Percentiles rank a stretch among this genome's conserved stretches.
Conservation (phyloP, 2,113 vertebrate species). For the Lycaon pictus region DNA sequence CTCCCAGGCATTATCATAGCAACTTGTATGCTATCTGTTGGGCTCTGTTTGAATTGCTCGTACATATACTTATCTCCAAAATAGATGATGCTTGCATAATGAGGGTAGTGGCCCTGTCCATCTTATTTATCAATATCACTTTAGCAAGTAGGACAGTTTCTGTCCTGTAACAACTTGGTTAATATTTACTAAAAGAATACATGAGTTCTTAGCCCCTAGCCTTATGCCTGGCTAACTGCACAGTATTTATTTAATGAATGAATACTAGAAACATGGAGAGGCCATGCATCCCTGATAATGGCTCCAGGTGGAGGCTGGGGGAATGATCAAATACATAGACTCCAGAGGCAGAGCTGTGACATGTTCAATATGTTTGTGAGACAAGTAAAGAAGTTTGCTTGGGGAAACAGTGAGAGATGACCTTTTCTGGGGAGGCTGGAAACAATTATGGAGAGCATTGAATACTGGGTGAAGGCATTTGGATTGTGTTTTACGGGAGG, state of each 20-base stretch:
- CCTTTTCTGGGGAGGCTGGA: background rate
- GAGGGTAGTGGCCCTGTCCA: accelerated
- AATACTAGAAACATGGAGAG: background rate
- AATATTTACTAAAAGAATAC: background rate
- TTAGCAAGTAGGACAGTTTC: background rate
- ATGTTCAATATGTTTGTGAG: accelerated
- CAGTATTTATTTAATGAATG: background rate
- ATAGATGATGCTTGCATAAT: background rate
- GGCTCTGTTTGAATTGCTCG: background rate
- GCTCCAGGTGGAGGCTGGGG: background rate
- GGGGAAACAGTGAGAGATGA: background rate
- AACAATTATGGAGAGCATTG: background rate
- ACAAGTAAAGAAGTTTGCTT: background rate
- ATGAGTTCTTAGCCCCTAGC: background rate
- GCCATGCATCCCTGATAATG: background rate
- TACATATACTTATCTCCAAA: background rate
- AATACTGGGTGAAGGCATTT: background rate
- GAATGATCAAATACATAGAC: background rate
- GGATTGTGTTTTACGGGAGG: background rate
- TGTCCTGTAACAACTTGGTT: background rate
- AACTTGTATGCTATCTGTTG: background rate
- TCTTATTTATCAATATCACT: background rate
- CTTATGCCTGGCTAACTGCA: background rate
- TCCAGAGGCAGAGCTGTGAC: background rate
- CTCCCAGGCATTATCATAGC: background rate